Base-by-base conservation (phyloP, 2,888 invertebrate genomes). In the Parelbella ahira region DNA sequence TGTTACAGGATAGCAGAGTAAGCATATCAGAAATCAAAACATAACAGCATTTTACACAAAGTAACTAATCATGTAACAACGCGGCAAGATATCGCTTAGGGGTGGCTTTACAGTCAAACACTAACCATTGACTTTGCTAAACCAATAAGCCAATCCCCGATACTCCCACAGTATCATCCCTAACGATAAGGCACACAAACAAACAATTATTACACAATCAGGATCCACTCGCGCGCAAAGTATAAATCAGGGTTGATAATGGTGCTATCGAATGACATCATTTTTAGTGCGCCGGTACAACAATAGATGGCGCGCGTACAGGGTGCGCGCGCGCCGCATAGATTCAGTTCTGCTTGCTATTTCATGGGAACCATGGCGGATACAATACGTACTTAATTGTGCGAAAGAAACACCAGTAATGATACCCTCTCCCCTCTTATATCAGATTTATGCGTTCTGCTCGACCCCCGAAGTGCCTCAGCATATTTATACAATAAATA, bases 191-290 rank as follows among this genome's bases (percentile, higher is more conserved):
- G 48, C 58, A 56, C 52, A 64, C 69, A 83, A 86, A 86, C 81
- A 86, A 84, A 84, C 79, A 78, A 84, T 84, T 82, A 83, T 81
- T 73, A 61, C 57, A 76, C 81, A 77, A 83, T 84, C 82, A 75
- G 65, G 60, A 60, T 56, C 66, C 70, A 74, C 73, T 77, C 81
- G 65, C 58, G 68, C 75, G 74, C 61, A 68, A 63, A 68, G 68
- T 72, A 84, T 84, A 84, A 80, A 79, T 74, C 70, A 69, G 63
- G 47, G 52, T 64, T 62, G 61, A 74, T 81, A 80, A 77, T 77
- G 64, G 66, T 60, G 44, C 60, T 60, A 63, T 67, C 60, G 60
- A 59, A 61, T 72, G 75, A 74, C 74, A 70, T 70, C 64, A 64
- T 61, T 71, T 67, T 70, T 73, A 69, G 70, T 68, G 67, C 54